These are phyloP conservation scores for Drosophila lowei DNA, from an alignment of 1,140 invertebrate species.

Conservation along the genomic window DNA sequence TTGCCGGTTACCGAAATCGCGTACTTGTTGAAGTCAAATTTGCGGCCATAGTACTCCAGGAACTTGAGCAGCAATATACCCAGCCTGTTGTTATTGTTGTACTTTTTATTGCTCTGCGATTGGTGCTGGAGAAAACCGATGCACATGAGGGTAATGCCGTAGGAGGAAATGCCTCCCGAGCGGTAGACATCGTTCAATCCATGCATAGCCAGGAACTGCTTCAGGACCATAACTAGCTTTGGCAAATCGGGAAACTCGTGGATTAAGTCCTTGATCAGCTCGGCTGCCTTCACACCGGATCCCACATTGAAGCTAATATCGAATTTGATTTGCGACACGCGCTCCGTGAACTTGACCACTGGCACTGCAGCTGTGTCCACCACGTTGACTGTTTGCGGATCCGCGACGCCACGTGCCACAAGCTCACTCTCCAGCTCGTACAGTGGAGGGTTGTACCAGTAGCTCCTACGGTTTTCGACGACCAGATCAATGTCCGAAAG, in stretches of 20 bases:
- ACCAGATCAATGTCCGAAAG: constrained; percentile 58
- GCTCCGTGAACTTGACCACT: constrained; percentile 61
- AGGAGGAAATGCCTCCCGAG: constrained; percentile 57
- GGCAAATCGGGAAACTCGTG: constrained; percentile 52
- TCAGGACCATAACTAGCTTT: constrained; percentile 60
- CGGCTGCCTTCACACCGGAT: constrained; percentile 54
- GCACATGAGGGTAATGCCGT: constrained; percentile 58
- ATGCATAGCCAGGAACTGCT: constrained; percentile 50
- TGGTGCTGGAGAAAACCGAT: constrained; percentile 59
- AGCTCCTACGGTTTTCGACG: constrained; percentile 12
- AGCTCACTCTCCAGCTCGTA: constrained; percentile 36
- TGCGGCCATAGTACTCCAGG: constrained; percentile 62
- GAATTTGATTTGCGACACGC: constrained; percentile 53
- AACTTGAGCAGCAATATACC: constrained; percentile 57
- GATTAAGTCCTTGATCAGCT: constrained; percentile 49
- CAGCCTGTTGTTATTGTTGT: constrained; percentile 42
- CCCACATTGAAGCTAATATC: constrained; percentile 59
- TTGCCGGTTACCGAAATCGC: constrained; percentile 43
- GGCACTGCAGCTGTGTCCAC: constrained; percentile 62
- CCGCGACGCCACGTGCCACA: constrained; percentile 28
- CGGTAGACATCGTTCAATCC: constrained; percentile 59
- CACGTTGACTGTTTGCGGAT: constrained; percentile 32
- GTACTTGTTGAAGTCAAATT: constrained; percentile 61
- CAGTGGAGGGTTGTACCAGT: constrained; percentile 28
- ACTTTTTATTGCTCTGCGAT: constrained; percentile 1